phyloP scores from a whole-genome alignment of 2,888 invertebrate species.

The Pristionchus japonicus region DNA sequence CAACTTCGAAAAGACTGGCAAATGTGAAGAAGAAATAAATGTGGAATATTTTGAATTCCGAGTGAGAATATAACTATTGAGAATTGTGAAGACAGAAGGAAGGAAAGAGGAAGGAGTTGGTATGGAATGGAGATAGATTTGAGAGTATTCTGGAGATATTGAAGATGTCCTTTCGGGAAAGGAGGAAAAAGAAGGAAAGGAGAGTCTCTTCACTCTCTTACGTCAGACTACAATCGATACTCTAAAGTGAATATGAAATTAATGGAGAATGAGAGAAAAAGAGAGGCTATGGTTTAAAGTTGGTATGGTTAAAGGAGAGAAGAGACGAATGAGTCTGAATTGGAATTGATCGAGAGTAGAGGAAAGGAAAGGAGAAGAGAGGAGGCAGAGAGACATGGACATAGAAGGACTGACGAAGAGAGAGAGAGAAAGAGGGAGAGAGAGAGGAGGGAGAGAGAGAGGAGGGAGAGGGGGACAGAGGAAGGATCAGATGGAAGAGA shows the following conservation, averaged over 20 bases:
- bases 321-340: constrained; percentile 37
- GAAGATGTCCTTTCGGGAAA: constrained; percentile 4
- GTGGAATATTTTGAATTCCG: neutral
- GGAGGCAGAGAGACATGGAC: constrained; percentile 50
- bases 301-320: constrained; percentile 32
- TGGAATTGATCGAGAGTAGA: constrained; percentile 38
- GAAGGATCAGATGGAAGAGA: constrained; percentile 26
- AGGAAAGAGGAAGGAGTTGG: constrained; percentile 41
- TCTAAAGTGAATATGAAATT: constrained; percentile 33
- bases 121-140: constrained; percentile 41
- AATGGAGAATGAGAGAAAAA: constrained; percentile 31
- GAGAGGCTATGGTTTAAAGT: neutral
- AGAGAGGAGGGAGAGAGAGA: constrained; percentile 45
- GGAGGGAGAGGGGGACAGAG: no score
- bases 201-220: neutral
- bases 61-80: constrained; percentile 51
- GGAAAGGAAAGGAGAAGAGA: constrained; percentile 46
- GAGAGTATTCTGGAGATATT: constrained; percentile 29
- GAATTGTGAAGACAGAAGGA: constrained; percentile 46
- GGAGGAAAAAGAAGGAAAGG: constrained; percentile 45
- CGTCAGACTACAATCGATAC: constrained; percentile 31
- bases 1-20: constrained; percentile 41
- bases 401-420: constrained; percentile 40
- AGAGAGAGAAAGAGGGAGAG: constrained; percentile 34
- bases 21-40: constrained; percentile 53